These are phyloP conservation scores for Eudyptes chrysolophus DNA, from an alignment of 2,113 vertebrate genomes.

Conservation along the genomic window DNA sequence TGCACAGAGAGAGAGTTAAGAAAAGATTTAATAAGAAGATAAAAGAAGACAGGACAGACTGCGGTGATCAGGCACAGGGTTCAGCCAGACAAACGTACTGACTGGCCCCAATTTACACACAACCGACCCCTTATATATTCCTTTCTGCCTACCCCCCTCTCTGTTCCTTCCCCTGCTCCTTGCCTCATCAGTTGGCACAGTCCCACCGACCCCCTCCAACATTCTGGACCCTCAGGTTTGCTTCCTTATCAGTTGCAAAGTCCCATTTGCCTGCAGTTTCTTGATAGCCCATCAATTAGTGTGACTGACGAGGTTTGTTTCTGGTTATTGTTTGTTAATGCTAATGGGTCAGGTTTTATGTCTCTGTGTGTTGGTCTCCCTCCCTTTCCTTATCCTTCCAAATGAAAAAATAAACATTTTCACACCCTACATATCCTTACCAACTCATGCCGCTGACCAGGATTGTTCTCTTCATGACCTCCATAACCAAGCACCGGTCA, in stretches of 20 bases:
- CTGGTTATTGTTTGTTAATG: not conserved
- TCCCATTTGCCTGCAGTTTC: not conserved
- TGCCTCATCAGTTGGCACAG: not conserved
- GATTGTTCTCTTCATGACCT: not conserved
- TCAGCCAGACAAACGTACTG: not conserved
- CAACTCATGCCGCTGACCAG: too few relatives aligned
- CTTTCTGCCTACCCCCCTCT: not conserved
- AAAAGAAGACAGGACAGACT: not conserved
- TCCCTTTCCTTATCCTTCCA: not conserved
- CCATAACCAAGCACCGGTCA: not conserved
- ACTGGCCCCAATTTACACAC: fast-evolving
- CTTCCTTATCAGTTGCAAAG: not conserved
- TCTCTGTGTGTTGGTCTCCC: not conserved
- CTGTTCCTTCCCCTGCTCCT: not conserved
- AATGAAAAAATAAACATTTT: not conserved
- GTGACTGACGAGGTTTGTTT: not conserved
- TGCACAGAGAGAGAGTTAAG: not conserved
- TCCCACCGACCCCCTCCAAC: not conserved
- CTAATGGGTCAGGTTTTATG: not conserved
- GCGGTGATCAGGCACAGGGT: not conserved
- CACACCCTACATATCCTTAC: not conserved
- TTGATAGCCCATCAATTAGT: not conserved
- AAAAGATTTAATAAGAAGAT: not conserved
- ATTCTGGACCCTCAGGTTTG: not conserved
- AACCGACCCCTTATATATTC: not conserved